Evolutionary conservation across 1,140 invertebrate species (phyloP), one percentile per base, ranked within the genome.

Genomic region (Ptiloglossa arizonensis): DNA sequence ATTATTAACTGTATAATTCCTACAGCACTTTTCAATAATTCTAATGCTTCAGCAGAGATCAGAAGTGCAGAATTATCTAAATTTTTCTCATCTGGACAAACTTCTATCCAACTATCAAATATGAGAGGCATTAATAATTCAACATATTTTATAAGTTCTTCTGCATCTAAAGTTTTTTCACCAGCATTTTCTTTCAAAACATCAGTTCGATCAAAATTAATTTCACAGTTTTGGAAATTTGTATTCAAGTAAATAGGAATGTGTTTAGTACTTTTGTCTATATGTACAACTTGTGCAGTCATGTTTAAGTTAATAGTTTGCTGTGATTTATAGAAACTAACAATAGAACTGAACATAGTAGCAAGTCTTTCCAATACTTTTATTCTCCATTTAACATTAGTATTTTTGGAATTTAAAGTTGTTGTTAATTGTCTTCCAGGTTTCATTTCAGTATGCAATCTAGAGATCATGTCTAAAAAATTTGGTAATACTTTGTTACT

Each of bases 391-490:
- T 95, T 95, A 1, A 95, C 93, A 83, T 93, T 96, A 4, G 95
- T 96, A 44, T 94, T 94, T 91, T 95, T 95, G 56, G 94, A 94
- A 71, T 93, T 94, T 56, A 96, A 90, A 84, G 95, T 95, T 0
- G 95, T 91, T 27, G 93, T 94, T 2, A 96, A 90, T 54, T 94
- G 94, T 81, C 95, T 92, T 32, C 94, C 94, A 27, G 94, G 92
- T 67, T 94, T 94, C 13, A 94, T 93, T 89, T 96, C 95, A 32
- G 93, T 91, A 44, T 94, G 92, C 19, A 95, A 90, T 80, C 94
- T 95, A 1, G 96, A 96, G 85, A 98, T 97, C 93, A 97, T 95
- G 79, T 96, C 95, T 11, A 97, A 92, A 87, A 97, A 97, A 88
- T 96, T 96, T 17, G 94, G 94, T 60, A 97, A 90, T 11, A 97